Base-by-base conservation (phyloP, 2,888 invertebrate species). In the Drosophila pseudotakahashii region DNA sequence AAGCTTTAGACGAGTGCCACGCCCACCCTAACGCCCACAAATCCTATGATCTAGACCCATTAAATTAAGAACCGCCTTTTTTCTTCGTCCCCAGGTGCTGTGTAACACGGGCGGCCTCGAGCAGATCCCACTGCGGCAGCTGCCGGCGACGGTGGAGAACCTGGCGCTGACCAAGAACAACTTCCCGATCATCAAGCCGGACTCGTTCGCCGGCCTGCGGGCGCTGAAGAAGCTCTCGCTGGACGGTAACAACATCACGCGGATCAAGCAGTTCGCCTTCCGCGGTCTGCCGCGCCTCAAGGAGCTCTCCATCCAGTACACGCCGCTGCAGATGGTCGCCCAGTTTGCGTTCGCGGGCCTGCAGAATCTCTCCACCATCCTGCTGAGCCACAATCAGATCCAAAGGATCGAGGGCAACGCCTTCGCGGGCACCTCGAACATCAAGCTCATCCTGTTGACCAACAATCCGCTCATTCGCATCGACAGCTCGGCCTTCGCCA, bases 81-180 rank as follows among this genome's bases (percentile, higher is more conserved):
- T n/a, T n/a, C n/a, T 14, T 37, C 37, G 7, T 19, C 93, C 92
- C 53, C 93, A 97, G 97, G 97, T 97, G 81, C 94, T 97, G 89
- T 97, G 97, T 94, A 97, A 97, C 93, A 96, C 96, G 75, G 97
- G 97, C 73, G 95, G 95, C 66, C 93, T 97, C 84, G 94, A 94
- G 71, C 96, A 96, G 89, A 96, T 97, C 79, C 97, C 97, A 51
- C 93, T 95, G 62, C 94, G 94, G 75, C 94, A 95, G 76, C 93
- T 98, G 81, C 96, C 97, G 23, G 91, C 94, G 26, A 94, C 95
- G 60, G 96, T 98, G 81, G 96, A 96, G 91, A 97, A 98, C 91
- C 93, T 98, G 74, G 96, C 97, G 1, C 92, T 98, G 79, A 96
- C 97, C 44, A 96, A 97, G 89, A 97, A 98, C 92, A 95, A 96